These are phyloP conservation scores for Neodon shergylaensis DNA, from an alignment of 2,113 vertebrate species.

Conservation along the genomic window DNA sequence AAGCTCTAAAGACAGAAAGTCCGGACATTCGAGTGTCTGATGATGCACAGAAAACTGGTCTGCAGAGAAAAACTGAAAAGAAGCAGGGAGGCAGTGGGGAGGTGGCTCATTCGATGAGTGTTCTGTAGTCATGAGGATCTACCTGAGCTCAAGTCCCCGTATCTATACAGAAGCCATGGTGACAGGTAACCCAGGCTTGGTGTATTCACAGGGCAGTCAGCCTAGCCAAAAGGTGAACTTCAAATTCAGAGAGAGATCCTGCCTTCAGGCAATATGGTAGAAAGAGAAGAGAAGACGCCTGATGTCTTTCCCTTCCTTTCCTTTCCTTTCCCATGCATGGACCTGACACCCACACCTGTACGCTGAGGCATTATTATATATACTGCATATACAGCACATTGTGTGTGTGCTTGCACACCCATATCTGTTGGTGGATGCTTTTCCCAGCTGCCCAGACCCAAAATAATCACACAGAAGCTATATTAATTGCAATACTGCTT, in stretches of 20 bases:
- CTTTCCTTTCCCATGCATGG: not conserved
- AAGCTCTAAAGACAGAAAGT: not conserved
- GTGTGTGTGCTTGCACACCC: not conserved
- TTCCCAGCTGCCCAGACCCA: too few relatives aligned
- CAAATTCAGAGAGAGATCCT: not conserved
- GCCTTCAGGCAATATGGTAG: not conserved
- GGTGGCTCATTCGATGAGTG: too few relatives aligned
- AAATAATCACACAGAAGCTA: too few relatives aligned
- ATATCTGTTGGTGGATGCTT: not conserved
- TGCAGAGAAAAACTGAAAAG: not conserved
- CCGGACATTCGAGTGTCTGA: not conserved
- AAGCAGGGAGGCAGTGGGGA: not conserved
- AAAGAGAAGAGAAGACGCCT: not conserved
- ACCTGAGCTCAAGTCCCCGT: not conserved
- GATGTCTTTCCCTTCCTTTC: not conserved
- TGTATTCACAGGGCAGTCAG: not conserved
- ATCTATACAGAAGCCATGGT: not conserved
- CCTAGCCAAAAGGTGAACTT: not conserved
- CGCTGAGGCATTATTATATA: not conserved
- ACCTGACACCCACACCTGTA: not conserved
- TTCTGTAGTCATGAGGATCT: not conserved
- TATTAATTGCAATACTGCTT: too few relatives aligned
- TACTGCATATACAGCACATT: not conserved
- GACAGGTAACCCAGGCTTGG: not conserved
- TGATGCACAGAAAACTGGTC: not conserved